A percentile compares a stretch with the other conserved stretches of the same genome.
Evolutionary conservation across 2,113 vertebrate species (phyloP).

Genomic region (Dermatemys mawii): DNA sequence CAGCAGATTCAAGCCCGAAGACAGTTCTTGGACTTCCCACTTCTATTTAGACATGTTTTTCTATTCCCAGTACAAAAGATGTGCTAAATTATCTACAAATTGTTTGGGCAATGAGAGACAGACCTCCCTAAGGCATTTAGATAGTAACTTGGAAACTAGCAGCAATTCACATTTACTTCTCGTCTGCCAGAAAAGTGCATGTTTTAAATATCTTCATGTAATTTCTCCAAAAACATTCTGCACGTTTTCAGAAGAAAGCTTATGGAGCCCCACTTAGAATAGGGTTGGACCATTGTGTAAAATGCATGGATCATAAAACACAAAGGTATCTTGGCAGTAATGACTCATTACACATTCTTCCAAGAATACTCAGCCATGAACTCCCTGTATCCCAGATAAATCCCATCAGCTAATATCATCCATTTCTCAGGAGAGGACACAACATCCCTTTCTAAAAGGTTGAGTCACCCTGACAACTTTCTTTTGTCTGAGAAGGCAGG

Average conservation of each 20-base stretch:
- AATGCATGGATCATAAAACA: not conserved
- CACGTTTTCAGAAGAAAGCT: not conserved
- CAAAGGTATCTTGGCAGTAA: not conserved
- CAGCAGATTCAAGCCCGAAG: not conserved
- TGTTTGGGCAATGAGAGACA: conserved; percentile 32
- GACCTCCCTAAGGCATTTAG: not conserved
- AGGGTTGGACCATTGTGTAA: not conserved
- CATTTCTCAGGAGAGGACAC: not conserved
- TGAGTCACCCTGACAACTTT: not conserved
- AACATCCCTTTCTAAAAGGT: not conserved
- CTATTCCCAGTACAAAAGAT: conserved; percentile 9
- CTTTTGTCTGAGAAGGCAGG: not conserved
- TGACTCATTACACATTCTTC: not conserved
- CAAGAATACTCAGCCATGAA: not conserved
- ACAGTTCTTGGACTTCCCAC: not conserved
- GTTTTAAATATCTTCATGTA: conserved; percentile 30
- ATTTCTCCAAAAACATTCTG: not conserved
- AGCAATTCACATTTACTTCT: conserved; percentile 26
- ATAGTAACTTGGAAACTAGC: not conserved
- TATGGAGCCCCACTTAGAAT: not conserved
- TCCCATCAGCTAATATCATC: not conserved
- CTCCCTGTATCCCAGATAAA: not conserved
- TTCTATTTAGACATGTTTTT: not conserved
- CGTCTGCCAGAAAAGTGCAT: conserved; percentile 32
- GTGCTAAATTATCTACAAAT: conserved; percentile 11